These are phyloP conservation scores for Dorcus hopei DNA, from an alignment of 2,888 invertebrate genomes.

Conservation along the genomic window DNA sequence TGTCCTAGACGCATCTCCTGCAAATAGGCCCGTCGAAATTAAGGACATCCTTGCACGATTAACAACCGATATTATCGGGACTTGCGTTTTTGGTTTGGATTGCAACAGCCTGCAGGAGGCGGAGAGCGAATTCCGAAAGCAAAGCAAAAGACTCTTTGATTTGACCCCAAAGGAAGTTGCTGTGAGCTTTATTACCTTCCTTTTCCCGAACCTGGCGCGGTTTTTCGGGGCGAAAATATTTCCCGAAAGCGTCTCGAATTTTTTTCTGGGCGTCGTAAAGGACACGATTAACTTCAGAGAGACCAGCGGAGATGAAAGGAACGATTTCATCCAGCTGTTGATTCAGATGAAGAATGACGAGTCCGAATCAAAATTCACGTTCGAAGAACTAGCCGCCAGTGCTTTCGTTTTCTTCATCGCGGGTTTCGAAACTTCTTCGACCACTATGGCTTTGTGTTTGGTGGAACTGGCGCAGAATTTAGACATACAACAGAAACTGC, in stretches of 20 bases:
- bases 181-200: constrained; percentile 7
- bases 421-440: constrained; percentile 49
- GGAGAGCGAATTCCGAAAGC: constrained; percentile 8
- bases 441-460: constrained; percentile 41
- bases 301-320: constrained; percentile 24
- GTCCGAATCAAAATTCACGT: not conserved
- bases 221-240: constrained; percentile 19
- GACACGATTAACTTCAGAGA: constrained; percentile 32
- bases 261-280: constrained; percentile 34
- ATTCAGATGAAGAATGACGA: constrained; percentile 27
- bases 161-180: constrained; percentile 15
- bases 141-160: constrained; percentile 5
- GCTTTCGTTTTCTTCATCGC: constrained; percentile 48
- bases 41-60: constrained; percentile 7
- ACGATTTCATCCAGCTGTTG: constrained; percentile 43
- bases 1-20: not conserved
- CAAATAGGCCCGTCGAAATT: not conserved
- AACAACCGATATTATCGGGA: constrained; percentile 14
- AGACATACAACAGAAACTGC: constrained; percentile 46
- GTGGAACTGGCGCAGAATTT: constrained; percentile 45
- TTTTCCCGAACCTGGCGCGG: constrained; percentile 22
- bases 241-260: constrained; percentile 29
- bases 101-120: constrained; percentile 10
- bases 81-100: constrained; percentile 10
- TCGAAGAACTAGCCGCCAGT: constrained; percentile 35